Base-by-base conservation (phyloP, 1,140 invertebrate genomes). In the Formica selysi region DNA sequence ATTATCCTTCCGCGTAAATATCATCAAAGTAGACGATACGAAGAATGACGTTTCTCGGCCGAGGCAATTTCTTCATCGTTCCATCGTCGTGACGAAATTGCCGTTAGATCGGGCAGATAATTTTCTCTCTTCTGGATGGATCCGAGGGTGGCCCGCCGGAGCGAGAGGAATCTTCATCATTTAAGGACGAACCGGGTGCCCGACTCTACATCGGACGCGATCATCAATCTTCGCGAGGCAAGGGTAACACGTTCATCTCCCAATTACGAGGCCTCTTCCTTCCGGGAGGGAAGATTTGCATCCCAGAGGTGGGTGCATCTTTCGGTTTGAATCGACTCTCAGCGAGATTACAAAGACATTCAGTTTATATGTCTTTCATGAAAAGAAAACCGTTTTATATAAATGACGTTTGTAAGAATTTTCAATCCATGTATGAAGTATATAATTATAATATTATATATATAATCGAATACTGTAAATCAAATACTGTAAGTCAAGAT, bases 171-270 rank as follows among this genome's bases (percentile, higher is more conserved):
- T 65, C 76, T 61, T 89, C 81, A 70, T 88, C 59, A 62, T 81
- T 88, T 61, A 54, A 62, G n/a, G 67, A 41, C 48, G 38, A 65
- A 59, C n/a, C 51, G 16, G 62, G 48, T 48, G 76, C 73, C 86
- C 84, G 32, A 71, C 65, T 86, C 85, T 68, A 19, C 78, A 59
- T 54, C 83, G 41, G 41, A 76, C 57, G 54, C 76, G 85, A 89
- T 89, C 89, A 90, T 90, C 89, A 90, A 90, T 90, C 89, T 89
- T 89, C 74, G 68, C 65, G 38, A 74, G 57, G 59, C 38, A 48
- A 74, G 85, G 85, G 87, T 90, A 90, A 90, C 85, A 71, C 89
- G 89, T 90, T 90, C 87, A 90, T 90, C 89, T 90, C 68, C 87
- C 87, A 90, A 90, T 90, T 90, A 90, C 89, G 79, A 65, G 61